Evolutionary conservation across 2,888 invertebrate genomes (phyloP), one percentile per base, ranked within the genome.

Genomic region (Pseudeuparius sepicola): DNA sequence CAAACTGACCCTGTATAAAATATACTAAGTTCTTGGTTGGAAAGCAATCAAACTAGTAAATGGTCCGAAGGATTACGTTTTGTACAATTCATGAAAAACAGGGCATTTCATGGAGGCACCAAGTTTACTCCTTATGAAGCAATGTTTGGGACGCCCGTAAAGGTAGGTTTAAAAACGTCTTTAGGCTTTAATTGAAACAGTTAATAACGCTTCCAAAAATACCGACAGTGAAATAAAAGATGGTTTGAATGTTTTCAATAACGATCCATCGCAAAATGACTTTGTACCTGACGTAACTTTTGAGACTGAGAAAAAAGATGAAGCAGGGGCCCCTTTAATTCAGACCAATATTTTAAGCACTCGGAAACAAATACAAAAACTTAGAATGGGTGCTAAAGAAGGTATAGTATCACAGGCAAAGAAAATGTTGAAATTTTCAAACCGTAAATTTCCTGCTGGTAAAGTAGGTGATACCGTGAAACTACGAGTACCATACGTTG

Each of bases 51-150:
- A 10, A 51, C 48, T 4, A 50, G 29, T 20, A 54, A 56, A 37
- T 64, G 61, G 63, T 54, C 52, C 9, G 51, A 60, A 45, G 62
- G 61, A 9, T 41, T 61, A 33, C n/a, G 27, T 15, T 41, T 41
- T 35, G 39, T 41, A 5, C 37, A 41, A 36, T 34, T 39, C 10
- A 34, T 36, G 34, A 43, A 37, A 34, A 39, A 39, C 28, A 34
- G 27, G 33, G 26, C 36, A 18, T 34, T 28, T 31, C 37, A 39
- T 18, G 20, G 14, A 13, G 39, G 35, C 15, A 39, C 41, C 32
- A 30, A 34, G 16, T 33, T 30, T 17, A 38, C 24, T 13, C 37
- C 37, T 5, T 34, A 37, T 28, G 29, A 34, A 24, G 36, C 36
- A 12, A 6, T 36, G 20, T 36, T 36, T 31, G 36, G 31, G 4